phyloP scores from a whole-genome alignment of 2,797 vertebrate species.

The Cossypha niveicapilla region DNA sequence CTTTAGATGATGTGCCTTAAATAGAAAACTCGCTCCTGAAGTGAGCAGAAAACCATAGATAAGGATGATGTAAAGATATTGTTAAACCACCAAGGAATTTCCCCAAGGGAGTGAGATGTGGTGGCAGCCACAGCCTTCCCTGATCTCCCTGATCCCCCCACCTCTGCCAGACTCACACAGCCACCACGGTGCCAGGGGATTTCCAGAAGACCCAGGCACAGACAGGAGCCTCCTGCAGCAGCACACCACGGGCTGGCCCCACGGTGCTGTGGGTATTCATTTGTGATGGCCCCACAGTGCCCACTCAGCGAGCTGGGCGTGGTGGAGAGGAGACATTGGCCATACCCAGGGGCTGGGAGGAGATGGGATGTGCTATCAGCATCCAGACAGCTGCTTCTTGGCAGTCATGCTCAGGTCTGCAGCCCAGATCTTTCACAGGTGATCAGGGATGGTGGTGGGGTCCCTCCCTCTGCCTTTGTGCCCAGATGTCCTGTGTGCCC shows the following conservation, averaged over 20 bases:
- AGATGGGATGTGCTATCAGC: background rate
- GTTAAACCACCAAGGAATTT: conserved; percentile 34
- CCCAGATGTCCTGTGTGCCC: too few species aligned
- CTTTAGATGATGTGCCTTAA: background rate
- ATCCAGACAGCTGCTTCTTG: background rate
- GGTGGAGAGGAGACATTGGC: rapidly evolving
- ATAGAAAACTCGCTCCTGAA: conserved; percentile 7
- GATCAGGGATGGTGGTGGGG: background rate
- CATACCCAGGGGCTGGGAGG: background rate
- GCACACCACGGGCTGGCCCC: rapidly evolving
- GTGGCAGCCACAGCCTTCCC: background rate
- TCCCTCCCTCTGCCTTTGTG: background rate
- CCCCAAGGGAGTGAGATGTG: background rate
- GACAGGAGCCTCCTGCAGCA: background rate
- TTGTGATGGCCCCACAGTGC: background rate
- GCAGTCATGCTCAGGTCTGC: background rate
- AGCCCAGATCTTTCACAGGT: background rate
- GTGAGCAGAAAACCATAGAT: conserved; percentile 20
- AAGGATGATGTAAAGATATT: background rate
- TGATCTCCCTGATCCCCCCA: background rate
- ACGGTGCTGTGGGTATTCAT: rapidly evolving
- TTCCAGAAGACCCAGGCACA: background rate
- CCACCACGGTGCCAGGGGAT: background rate
- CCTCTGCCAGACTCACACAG: background rate
- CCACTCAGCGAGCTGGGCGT: rapidly evolving